A percentile compares a stretch with the other conserved stretches of the same genome.
phyloP scores from a whole-genome alignment of 2,888 invertebrate genomes.

The Coecobrya sp. region DNA sequence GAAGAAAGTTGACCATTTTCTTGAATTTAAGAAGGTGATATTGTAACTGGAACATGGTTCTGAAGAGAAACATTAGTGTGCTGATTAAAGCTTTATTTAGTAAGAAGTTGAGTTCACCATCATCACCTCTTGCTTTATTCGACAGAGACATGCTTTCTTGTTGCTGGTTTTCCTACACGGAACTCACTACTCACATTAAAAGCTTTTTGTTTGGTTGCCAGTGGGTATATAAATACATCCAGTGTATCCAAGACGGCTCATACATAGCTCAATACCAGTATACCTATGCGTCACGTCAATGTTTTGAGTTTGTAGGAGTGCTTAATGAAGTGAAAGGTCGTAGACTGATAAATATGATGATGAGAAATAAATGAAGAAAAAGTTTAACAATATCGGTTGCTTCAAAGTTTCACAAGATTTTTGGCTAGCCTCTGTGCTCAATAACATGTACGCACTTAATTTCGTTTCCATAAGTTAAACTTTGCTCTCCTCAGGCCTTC shows the following conservation, averaged over 20 bases:
- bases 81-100: conserved; percentile 64
- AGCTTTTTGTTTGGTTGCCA: not conserved
- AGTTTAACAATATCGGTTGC: not conserved
- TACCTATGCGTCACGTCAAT: too few relatives aligned
- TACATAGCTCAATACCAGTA: not conserved
- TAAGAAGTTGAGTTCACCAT: conserved; percentile 50
- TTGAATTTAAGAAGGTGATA: conserved; percentile 33
- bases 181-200: not conserved
- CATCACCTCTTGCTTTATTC: not conserved
- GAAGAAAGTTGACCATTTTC: conserved; percentile 34
- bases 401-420: not conserved
- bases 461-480: not conserved
- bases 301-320: too few relatives aligned
- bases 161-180: not conserved
- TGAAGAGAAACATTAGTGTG: conserved; percentile 62
- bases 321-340: not conserved
- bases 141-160: not conserved
- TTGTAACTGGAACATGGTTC: conserved; percentile 60
- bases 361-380: conserved; percentile 35
- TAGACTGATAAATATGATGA: conserved; percentile 33
- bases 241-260: not conserved
- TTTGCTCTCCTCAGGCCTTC: not conserved
- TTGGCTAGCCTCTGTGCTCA: too few relatives aligned
- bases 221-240: not conserved
- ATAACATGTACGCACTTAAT: too few relatives aligned